Conservation (phyloP, 2,113 vertebrate genomes). For the Lophura nycthemera region DNA sequence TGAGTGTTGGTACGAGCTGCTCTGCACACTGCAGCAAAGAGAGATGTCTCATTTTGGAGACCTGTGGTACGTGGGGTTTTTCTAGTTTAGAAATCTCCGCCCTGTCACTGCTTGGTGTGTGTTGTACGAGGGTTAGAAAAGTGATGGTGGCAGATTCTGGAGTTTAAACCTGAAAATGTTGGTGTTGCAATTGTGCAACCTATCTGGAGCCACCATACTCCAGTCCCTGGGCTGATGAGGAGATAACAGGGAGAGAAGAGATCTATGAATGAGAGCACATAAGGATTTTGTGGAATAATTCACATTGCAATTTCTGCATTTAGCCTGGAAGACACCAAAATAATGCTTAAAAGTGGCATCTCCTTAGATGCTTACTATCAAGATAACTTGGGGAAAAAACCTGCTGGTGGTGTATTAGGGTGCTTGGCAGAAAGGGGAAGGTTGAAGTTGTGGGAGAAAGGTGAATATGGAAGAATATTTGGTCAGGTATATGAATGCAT, state of each 20-base stretch:
- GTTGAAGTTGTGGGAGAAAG: background rate
- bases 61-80: background rate
- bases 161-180: background rate
- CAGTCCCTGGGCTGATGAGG: background rate
- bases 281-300: background rate
- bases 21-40: rapidly evolving
- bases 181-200: background rate
- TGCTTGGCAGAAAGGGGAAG: background rate
- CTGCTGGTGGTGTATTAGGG: background rate
- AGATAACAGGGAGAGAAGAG: background rate
- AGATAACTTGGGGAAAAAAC: background rate
- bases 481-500: slow-evolving; percentile 6
- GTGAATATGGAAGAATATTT: slow-evolving; percentile 33
- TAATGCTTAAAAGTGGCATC: background rate
- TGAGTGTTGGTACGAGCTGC: no score
- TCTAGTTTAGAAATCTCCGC: background rate
- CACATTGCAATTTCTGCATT: background rate
- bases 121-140: background rate
- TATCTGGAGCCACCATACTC: background rate
- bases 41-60: background rate
- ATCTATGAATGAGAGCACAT: background rate
- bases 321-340: background rate
- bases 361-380: background rate
- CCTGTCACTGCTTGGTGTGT: background rate
- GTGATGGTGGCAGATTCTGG: background rate